Evolutionary conservation across 2,797 vertebrate species (phyloP).

Genomic region (Megalops cyprinoides): DNA sequence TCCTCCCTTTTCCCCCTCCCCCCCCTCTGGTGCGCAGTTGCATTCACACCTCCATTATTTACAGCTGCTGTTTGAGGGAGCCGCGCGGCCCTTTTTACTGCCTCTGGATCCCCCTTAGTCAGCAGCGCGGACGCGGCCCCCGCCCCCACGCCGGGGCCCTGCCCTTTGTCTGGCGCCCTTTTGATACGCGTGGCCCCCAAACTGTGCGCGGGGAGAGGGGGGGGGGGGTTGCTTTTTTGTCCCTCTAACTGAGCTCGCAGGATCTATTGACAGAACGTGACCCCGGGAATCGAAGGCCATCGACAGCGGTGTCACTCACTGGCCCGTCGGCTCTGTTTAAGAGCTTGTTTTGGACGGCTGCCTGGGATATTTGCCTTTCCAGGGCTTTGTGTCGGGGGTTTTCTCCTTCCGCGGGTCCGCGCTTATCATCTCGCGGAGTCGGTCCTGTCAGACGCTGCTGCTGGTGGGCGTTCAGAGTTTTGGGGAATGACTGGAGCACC

Average conservation of each 20-base stretch:
- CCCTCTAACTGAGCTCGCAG: conserved; percentile 33
- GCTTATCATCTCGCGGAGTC: conserved; percentile 7
- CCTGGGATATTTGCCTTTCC: conserved; percentile 36
- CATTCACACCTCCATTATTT: conserved; percentile 51
- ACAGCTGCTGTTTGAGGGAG: conserved; percentile 50
- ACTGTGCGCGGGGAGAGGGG: conserved; percentile 31
- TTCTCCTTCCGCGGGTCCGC: conserved; percentile 16
- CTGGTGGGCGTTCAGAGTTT: conserved; percentile 3
- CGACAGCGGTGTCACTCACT: conserved; percentile 20
- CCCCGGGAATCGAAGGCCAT: conserved; percentile 39
- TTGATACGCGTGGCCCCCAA: conserved; percentile 43
- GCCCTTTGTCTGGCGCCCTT: conserved; percentile 45
- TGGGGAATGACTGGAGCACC: conserved; percentile 8
- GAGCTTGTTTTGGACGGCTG: conserved; percentile 37
- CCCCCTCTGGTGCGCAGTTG: conserved; percentile 33
- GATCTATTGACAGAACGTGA: conserved; percentile 46
- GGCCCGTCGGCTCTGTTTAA: conserved; percentile 34
- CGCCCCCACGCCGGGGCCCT: conserved; percentile 26
- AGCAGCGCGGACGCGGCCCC: conserved; percentile 37
- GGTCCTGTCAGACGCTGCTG: conserved; percentile 26
- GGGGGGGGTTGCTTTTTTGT: too few species aligned
- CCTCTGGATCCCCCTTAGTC: conserved; percentile 51
- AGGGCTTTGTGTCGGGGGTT: conserved; percentile 23
- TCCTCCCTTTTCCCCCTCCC: conserved; percentile 19
- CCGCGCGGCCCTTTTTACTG: conserved; percentile 46